Evolutionary conservation across 2,888 invertebrate genomes (phyloP).

Genomic region (Philonicus albiceps): DNA sequence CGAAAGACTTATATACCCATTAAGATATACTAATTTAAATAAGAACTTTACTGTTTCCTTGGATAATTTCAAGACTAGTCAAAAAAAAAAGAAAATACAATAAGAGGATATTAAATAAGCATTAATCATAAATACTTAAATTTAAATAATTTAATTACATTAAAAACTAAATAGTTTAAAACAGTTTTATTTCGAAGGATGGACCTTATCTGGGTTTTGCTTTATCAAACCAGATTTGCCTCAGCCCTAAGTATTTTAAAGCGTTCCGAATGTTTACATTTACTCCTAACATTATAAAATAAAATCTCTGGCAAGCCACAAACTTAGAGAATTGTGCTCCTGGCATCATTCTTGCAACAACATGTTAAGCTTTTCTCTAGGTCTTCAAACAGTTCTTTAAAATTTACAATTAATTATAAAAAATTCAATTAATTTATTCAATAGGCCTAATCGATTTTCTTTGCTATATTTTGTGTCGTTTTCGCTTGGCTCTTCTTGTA

Average conservation of each 20-base stretch:
- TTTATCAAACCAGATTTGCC: slow-evolving; percentile 23
- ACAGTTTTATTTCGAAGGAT: background rate
- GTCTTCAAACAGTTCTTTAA: background rate
- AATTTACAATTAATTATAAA: background rate
- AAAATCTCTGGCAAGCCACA: slow-evolving; percentile 33
- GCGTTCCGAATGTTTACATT: slow-evolving; percentile 5
- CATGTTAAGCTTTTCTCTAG: background rate
- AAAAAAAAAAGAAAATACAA: background rate
- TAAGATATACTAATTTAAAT: background rate
- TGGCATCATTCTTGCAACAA: background rate
- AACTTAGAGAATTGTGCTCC: background rate
- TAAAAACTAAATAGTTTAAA: background rate
- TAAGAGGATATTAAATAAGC: slow-evolving; percentile 14
- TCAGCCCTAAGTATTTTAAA: slow-evolving; percentile 7
- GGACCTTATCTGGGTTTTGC: slow-evolving; percentile 5
- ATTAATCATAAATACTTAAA: slow-evolving; percentile 33
- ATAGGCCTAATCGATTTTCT: slow-evolving; percentile 45
- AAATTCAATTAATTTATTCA: background rate
- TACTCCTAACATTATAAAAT: slow-evolving; percentile 2
- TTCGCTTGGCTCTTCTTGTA: slow-evolving; percentile 66
- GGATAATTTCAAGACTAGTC: background rate
- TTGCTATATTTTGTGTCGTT: background rate
- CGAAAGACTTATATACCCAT: background rate
- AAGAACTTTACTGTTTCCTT: background rate
- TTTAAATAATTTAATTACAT: slow-evolving; percentile 37